phyloP scores from a whole-genome alignment of 2,797 vertebrate species.

The Xyrichtys novacula region DNA sequence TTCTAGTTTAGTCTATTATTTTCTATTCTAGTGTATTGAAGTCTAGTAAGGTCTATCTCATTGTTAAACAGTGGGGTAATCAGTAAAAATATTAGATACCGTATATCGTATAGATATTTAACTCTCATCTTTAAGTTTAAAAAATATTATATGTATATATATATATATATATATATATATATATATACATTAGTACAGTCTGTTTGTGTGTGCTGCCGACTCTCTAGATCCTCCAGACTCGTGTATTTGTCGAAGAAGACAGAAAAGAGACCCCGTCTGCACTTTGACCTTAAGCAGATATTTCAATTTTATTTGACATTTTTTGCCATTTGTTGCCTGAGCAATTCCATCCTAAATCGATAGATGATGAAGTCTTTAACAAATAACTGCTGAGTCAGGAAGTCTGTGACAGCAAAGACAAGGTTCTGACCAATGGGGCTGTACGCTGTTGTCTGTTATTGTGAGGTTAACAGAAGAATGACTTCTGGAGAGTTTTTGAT shows the following conservation, averaged over 20 bases:
- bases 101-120: too few species aligned
- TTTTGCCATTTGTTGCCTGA: slow-evolving; percentile 24
- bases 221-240: neutral
- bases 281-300: slow-evolving; percentile 29
- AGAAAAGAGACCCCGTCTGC: slow-evolving; percentile 12
- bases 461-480: neutral
- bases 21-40: too few species aligned
- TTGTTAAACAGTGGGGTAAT: too few species aligned
- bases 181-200: too few species aligned
- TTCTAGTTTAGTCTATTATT: too few species aligned
- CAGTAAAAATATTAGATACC: too few species aligned
- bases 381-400: slow-evolving; percentile 39
- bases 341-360: slow-evolving; percentile 30
- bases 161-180: too few species aligned
- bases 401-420: neutral
- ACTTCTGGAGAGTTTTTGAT: neutral
- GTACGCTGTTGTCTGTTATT: neutral
- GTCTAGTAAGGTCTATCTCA: too few species aligned
- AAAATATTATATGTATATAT: too few species aligned
- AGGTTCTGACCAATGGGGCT: slow-evolving; percentile 2
- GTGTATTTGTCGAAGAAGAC: neutral
- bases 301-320: slow-evolving; percentile 36
- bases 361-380: slow-evolving; percentile 29
- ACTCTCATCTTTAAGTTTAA: too few species aligned
- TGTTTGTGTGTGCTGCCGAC: too few species aligned